These are phyloP conservation scores for Netelia inedita DNA, from an alignment of 2,888 invertebrate species.

Conservation along the genomic window DNA sequence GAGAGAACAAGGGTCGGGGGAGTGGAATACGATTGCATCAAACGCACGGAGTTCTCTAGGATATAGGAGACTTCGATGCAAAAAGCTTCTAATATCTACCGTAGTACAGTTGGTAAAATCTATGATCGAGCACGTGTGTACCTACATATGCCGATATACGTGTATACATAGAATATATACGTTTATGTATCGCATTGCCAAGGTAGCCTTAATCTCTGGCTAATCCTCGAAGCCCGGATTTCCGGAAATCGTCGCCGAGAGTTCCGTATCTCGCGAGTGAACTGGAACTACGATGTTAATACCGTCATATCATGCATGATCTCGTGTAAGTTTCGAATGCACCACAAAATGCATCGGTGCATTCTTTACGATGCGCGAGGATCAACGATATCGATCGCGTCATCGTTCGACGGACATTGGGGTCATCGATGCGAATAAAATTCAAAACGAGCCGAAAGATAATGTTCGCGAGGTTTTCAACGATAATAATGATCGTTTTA, in stretches of 20 bases:
- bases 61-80: conserved; percentile 17
- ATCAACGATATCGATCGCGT: too few relatives aligned
- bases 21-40: too few relatives aligned
- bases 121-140: conserved; percentile 22
- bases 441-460: too few relatives aligned
- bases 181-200: conserved; percentile 43
- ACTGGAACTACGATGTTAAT: conserved; percentile 60
- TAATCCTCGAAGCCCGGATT: conserved; percentile 61
- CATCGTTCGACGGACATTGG: too few relatives aligned
- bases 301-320: conserved; percentile 7
- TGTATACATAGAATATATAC: background rate
- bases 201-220: conserved; percentile 64
- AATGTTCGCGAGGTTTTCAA: too few relatives aligned
- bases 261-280: conserved; percentile 43
- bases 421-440: too few relatives aligned
- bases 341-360: too few relatives aligned
- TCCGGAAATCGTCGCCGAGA: conserved; percentile 47
- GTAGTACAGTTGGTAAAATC: conserved; percentile 18
- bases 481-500: too few relatives aligned
- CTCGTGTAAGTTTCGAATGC: too few relatives aligned
- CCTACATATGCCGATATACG: conserved; percentile 23
- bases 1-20: background rate
- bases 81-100: conserved; percentile 8
- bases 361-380: too few relatives aligned
- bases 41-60: background rate